These are phyloP conservation scores for Callipepla squamata DNA, from an alignment of 2,113 vertebrate species.

Conservation along the genomic window DNA sequence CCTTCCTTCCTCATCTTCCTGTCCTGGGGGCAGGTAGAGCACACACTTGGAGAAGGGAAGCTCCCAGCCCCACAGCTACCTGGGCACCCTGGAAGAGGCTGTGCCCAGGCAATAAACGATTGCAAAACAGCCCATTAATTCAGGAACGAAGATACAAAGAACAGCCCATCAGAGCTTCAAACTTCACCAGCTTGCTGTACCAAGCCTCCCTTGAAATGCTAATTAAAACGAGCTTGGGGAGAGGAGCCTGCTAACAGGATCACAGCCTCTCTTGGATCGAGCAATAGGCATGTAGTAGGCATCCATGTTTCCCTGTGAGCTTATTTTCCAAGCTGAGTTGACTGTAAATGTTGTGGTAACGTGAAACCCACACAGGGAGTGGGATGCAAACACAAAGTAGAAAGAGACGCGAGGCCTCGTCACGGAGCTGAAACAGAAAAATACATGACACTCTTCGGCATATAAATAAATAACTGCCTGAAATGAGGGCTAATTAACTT, in stretches of 20 bases:
- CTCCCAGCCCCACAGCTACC: background rate
- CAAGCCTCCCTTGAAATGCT: slow-evolving; percentile 23
- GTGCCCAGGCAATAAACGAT: background rate
- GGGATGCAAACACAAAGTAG: background rate
- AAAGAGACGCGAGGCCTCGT: background rate
- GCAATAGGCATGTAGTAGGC: slow-evolving; percentile 32
- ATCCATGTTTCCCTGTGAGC: background rate
- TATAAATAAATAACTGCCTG: slow-evolving; percentile 52
- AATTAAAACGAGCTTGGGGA: slow-evolving; percentile 37
- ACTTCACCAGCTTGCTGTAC: background rate
- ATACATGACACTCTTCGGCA: background rate
- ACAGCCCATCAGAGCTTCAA: background rate
- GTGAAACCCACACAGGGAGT: slow-evolving; percentile 15
- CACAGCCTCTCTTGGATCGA: background rate
- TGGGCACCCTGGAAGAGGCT: background rate
- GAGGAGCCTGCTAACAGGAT: slow-evolving; percentile 25
- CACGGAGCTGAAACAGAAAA: background rate
- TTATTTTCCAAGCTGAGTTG: slow-evolving; percentile 7
- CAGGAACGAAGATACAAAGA: slow-evolving; percentile 2
- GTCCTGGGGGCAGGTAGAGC: slow-evolving; percentile 15
- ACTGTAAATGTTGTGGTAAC: slow-evolving; percentile 13
- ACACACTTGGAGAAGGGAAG: slow-evolving; percentile 13
- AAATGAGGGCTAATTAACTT: slow-evolving; percentile 69
- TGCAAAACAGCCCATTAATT: background rate
- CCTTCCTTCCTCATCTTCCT: background rate